Base-by-base conservation (phyloP, 1,140 invertebrate genomes). In the Triops longicaudatus region DNA sequence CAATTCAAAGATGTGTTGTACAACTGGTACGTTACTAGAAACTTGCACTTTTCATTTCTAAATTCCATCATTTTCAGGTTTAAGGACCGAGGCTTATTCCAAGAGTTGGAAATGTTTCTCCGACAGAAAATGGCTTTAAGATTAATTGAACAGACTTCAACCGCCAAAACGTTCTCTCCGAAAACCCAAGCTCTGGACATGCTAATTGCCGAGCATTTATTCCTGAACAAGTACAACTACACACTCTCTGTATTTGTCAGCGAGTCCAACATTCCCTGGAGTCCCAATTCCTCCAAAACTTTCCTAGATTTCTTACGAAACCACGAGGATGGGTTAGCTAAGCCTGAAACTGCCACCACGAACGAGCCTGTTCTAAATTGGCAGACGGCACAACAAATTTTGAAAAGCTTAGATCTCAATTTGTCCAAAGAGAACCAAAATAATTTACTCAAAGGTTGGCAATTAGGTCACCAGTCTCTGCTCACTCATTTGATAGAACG, bases 51-150 rank as follows among this genome's bases (percentile, higher is more conserved):
- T 63, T 74, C 2, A 28, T 9, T 26, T 74, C 11, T 41, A 41
- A 74, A 31, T 22, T 22, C 22, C 11, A 1, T 11, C 12, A 11
- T 41, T 27, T 71, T 72, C 27, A 77, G 76, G 76, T 72, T 77
- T 17, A 77, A 77, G 42, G 76, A 77, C 22, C 41, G 50, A 41
- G 76, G 76, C 11, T 42, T 77, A 4, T 43, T 77, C n/a, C 42
- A 73, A 41, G 76, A 77, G 42, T 72, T 77, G n/a, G 72, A 77
- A 73, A 41, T 73, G 22, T 77, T 77, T 73, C 76, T 77, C 12
- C 72, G 76, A 31, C 63, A 73, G 72, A 72, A 73, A 28, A 77
- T 77, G 76, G 76, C 50, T 0, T 63, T 63, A 22, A 10, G 22
- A 63, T 63, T 63, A 63, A 63, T 63, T 73, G 17, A 42, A 73